These are phyloP conservation scores for Drosophila obscura DNA, from an alignment of 1,140 invertebrate genomes.

Conservation along the genomic window DNA sequence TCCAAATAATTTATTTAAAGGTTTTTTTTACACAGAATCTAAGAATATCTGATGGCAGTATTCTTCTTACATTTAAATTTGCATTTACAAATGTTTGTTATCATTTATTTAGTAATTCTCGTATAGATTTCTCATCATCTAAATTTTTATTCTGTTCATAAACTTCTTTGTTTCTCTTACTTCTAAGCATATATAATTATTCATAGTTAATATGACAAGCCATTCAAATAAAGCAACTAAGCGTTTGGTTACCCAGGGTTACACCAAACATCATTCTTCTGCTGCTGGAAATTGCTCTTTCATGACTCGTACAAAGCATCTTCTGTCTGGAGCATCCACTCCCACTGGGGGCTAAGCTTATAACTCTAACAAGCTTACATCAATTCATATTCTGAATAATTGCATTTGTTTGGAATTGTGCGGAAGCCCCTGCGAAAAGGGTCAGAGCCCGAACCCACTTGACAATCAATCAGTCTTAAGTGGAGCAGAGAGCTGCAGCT, in stretches of 20 bases:
- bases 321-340: conserved; percentile 7
- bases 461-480: conserved; percentile 79
- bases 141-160: too few species aligned
- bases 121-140: too few species aligned
- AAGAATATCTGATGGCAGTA: too few species aligned
- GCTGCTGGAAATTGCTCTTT: neutral
- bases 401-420: conserved; percentile 36
- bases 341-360: conserved; percentile 33
- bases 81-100: too few species aligned
- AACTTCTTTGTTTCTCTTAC: too few species aligned
- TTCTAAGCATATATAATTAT: too few species aligned
- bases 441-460: conserved; percentile 44
- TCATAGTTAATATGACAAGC: too few species aligned
- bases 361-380: conserved; percentile 49
- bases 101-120: too few species aligned
- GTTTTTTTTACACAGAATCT: too few species aligned
- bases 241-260: neutral
- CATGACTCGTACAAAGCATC: conserved; percentile 13
- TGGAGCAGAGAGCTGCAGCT: conserved; percentile 44
- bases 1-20: too few species aligned
- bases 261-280: neutral
- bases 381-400: conserved; percentile 51
- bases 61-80: too few species aligned
- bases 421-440: conserved; percentile 1
- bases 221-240: too few species aligned